Evolutionary conservation across 1,140 invertebrate species (phyloP).

Genomic region (Sinella curviseta): DNA sequence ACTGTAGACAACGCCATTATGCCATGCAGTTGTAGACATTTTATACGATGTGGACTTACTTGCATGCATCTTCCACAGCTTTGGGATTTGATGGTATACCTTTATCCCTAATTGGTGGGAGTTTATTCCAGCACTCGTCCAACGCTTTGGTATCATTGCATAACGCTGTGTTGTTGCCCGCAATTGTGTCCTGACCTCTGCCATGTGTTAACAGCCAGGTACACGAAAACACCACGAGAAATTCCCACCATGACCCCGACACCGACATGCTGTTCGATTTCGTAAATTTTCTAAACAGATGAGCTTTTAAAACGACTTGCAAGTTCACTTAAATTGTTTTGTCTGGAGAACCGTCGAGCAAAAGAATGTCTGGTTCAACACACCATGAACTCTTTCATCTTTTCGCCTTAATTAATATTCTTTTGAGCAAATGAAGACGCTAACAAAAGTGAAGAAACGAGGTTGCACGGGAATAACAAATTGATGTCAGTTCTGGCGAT

Average conservation of each 20-base stretch:
- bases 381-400: too few relatives aligned
- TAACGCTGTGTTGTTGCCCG: neutral
- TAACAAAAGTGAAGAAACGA: too few relatives aligned
- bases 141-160: neutral
- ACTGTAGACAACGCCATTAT: neutral
- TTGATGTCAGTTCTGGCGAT: neutral
- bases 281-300: neutral
- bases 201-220: slow-evolving; percentile 8
- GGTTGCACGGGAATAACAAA: neutral
- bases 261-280: neutral
- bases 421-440: too few relatives aligned
- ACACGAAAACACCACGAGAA: neutral
- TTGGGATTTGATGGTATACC: slow-evolving; percentile 32
- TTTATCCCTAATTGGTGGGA: slow-evolving; percentile 26
- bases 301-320: neutral
- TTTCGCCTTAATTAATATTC: neutral
- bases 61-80: slow-evolving; percentile 34
- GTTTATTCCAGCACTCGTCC: slow-evolving; percentile 34
- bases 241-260: neutral
- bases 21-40: neutral
- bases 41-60: slow-evolving; percentile 21
- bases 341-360: too few relatives aligned
- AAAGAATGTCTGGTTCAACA: too few relatives aligned
- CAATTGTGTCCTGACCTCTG: neutral
- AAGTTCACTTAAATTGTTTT: neutral